These are phyloP conservation scores for Charaxes varanes DNA, from an alignment of 1,140 invertebrate genomes.

Conservation along the genomic window DNA sequence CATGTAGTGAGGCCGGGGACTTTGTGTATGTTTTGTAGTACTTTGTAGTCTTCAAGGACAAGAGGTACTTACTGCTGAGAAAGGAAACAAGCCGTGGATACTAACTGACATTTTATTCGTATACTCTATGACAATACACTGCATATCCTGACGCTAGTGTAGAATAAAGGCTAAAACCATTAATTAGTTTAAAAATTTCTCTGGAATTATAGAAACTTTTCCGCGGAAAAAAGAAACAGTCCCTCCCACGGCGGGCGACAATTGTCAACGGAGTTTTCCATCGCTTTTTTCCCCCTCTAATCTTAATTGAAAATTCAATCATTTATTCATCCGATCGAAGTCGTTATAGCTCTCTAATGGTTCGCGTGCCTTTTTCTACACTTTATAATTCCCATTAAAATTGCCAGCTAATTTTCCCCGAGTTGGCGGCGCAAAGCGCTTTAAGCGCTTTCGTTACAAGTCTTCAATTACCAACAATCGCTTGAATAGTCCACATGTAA, in stretches of 20 bases:
- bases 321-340: constrained; percentile 68
- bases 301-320: constrained; percentile 72
- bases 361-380: constrained; percentile 44
- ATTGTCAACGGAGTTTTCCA: constrained; percentile 63
- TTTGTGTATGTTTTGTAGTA: too few relatives aligned
- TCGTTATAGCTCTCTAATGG: constrained; percentile 63
- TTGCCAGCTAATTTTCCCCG: constrained; percentile 50
- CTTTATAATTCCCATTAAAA: constrained; percentile 56
- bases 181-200: too few relatives aligned
- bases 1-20: too few relatives aligned
- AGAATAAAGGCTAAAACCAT: too few relatives aligned
- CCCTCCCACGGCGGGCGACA: constrained; percentile 26
- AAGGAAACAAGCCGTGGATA: too few relatives aligned
- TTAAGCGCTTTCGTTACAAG: constrained; percentile 22
- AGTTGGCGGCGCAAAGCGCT: constrained; percentile 31
- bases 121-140: too few relatives aligned
- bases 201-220: constrained; percentile 7
- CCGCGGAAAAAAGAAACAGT: constrained; percentile 31
- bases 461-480: constrained; percentile 12
- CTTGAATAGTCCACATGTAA: constrained; percentile 1
- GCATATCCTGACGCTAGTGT: too few relatives aligned
- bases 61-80: too few relatives aligned
- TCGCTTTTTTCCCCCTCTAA: constrained; percentile 47
- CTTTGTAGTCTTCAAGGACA: too few relatives aligned
- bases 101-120: too few relatives aligned